Evolutionary conservation across 1,140 invertebrate species (phyloP).

Genomic region (Belonocnema kinseyi): DNA sequence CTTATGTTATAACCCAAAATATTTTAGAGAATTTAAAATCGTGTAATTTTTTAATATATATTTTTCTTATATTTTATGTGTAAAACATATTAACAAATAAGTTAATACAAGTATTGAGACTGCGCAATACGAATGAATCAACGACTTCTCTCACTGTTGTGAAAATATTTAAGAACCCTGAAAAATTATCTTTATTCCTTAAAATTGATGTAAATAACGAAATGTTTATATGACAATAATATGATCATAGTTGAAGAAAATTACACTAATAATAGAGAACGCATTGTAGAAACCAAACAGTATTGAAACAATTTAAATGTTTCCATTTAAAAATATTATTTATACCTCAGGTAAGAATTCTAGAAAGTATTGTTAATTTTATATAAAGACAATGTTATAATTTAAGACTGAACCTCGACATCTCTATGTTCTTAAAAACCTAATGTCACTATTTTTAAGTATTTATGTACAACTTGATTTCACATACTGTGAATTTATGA

Average conservation of each 20-base stretch:
- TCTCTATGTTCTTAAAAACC: background rate
- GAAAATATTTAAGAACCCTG: slow-evolving; percentile 20
- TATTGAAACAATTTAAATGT: too few relatives aligned
- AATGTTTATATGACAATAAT: slow-evolving; percentile 54
- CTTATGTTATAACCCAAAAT: too few relatives aligned
- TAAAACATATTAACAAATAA: too few relatives aligned
- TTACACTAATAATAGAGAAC: background rate
- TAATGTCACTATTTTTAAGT: background rate
- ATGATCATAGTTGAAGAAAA: background rate
- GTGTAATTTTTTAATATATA: too few relatives aligned
- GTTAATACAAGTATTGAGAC: too few relatives aligned
- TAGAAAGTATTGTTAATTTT: background rate
- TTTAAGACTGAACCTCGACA: background rate
- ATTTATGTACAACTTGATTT: background rate
- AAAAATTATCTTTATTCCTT: slow-evolving; percentile 32
- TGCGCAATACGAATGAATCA: background rate
- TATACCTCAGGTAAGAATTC: too few relatives aligned
- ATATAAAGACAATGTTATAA: background rate
- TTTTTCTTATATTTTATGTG: too few relatives aligned
- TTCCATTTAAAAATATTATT: too few relatives aligned
- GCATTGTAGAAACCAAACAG: too few relatives aligned
- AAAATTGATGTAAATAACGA: slow-evolving; percentile 49
- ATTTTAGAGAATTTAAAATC: too few relatives aligned
- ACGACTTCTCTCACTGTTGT: background rate
- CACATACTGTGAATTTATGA: slow-evolving; percentile 40